Evolutionary conservation across 2,113 vertebrate species (phyloP).

Genomic region (Eolophus roseicapilla): DNA sequence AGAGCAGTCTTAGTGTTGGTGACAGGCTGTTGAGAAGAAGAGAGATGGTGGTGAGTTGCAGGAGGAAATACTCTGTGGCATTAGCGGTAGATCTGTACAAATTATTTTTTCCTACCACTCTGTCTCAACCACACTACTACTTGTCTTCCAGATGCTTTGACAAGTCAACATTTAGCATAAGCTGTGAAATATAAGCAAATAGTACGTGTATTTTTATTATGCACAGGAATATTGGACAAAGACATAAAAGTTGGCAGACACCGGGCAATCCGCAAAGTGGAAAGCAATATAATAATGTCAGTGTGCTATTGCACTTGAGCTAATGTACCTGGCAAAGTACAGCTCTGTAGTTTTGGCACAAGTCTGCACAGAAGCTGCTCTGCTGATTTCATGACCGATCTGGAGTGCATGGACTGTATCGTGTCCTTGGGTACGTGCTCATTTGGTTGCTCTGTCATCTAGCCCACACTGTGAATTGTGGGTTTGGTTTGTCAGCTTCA

Average conservation of each 20-base stretch:
- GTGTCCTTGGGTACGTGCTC: rapidly evolving
- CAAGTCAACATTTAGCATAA: neutral
- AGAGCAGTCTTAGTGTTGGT: neutral
- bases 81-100: neutral
- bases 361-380: neutral
- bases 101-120: neutral
- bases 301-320: neutral
- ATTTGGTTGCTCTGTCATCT: rapidly evolving
- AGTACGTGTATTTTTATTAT: neutral
- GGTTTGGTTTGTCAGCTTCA: neutral
- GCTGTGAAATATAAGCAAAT: neutral
- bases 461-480: neutral
- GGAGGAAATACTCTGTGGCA: neutral
- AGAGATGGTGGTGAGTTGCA: neutral
- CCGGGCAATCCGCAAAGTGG: neutral
- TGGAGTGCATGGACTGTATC: rapidly evolving
- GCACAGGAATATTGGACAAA: neutral
- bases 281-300: neutral
- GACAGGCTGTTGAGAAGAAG: neutral
- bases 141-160: neutral
- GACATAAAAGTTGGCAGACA: neutral
- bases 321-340: neutral
- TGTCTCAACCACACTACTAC: neutral
- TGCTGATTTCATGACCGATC: neutral
- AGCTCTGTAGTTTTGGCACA: rapidly evolving